Percentiles rank a stretch among this genome's conserved stretches.
phyloP scores from a whole-genome alignment of 30 jellyfish, hydroid and myxozoan species.

The Rhopilema esculentum region DNA sequence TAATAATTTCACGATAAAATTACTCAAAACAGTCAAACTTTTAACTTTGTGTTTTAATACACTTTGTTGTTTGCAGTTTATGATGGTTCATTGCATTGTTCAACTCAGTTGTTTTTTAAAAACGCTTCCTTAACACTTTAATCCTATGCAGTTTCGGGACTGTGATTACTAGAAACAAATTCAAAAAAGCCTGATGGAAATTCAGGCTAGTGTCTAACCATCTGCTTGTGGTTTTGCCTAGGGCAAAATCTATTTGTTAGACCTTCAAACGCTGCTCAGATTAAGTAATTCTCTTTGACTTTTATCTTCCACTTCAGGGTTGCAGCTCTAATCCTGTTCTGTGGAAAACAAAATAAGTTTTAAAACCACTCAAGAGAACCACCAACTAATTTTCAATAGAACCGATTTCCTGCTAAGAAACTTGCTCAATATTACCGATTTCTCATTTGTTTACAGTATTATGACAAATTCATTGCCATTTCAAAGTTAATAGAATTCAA shows the following conservation, averaged over 20 bases:
- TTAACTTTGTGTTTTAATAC: too few species aligned
- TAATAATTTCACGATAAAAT: too few species aligned
- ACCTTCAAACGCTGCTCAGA: background rate
- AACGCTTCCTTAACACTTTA: background rate
- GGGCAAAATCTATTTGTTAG: background rate
- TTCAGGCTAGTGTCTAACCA: background rate
- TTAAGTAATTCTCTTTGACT: background rate
- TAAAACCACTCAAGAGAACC: slow-evolving; percentile 28
- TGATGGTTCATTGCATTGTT: too few species aligned
- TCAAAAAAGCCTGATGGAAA: background rate
- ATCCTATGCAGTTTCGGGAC: background rate
- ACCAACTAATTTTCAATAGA: slow-evolving; percentile 6
- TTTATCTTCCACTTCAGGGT: background rate
- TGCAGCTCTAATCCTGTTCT: background rate
- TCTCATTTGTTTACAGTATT: background rate
- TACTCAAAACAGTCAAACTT: too few species aligned
- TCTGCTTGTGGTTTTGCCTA: background rate
- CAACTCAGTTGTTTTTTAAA: too few species aligned
- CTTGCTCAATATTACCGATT: slow-evolving; percentile 17
- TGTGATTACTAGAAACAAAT: background rate
- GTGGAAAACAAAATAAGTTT: background rate
- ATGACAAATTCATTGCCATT: background rate
- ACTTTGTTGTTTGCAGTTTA: too few species aligned
- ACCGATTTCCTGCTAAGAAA: slow-evolving; percentile 37
- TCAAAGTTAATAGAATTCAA: background rate